Evolutionary conservation across 2,797 vertebrate species (phyloP), one percentile per base, ranked within the genome.

Genomic region (Tiaroga cobitis): DNA sequence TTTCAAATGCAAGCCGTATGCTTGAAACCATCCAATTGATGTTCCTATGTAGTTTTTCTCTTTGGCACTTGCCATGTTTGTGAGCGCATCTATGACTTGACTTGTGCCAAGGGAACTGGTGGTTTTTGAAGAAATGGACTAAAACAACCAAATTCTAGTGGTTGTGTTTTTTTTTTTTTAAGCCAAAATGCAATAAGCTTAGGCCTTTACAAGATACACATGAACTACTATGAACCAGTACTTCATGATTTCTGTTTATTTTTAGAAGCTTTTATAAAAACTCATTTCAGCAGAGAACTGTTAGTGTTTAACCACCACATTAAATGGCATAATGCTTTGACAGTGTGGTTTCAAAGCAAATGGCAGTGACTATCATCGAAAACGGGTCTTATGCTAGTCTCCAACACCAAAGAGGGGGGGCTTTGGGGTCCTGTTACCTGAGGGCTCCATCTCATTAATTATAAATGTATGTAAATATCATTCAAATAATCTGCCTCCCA

Each of bases 381-480:
- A 85, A 81, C 46, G 21, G 54, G 68, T 69, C 67, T 19, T 63
- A 70, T 51, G 63, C 76, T 90, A 87, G 85, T 88, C 82, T 68
- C 65, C 15, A 37, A 18, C 18, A 34, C 68, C 43, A 65, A n/a
- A n/a, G n/a, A n/a, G n/a, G n/a, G n/a, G n/a, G n/a, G 61, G 80
- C 93, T 94, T 94, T 93, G 91, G 91, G 92, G 90, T 91, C 89
- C 88, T n/a, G 91, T 90, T 90, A 91, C 88, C 90, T 88, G 85
- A 90, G 90, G 90, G 59, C 86, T 88, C 83, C 69, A 89, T 88
- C 91, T 93, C 93, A 91, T 94, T 94, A 93, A 90, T 94, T 91
- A 92, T 92, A 89, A 90, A 92, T 90, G 88, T 90, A 92, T 91
- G 91, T 92, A 93, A 92, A 93, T 94, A 91, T 91, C 91, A 94